Conservation (phyloP, 1,140 invertebrate genomes). For the Drosophila rufa region DNA sequence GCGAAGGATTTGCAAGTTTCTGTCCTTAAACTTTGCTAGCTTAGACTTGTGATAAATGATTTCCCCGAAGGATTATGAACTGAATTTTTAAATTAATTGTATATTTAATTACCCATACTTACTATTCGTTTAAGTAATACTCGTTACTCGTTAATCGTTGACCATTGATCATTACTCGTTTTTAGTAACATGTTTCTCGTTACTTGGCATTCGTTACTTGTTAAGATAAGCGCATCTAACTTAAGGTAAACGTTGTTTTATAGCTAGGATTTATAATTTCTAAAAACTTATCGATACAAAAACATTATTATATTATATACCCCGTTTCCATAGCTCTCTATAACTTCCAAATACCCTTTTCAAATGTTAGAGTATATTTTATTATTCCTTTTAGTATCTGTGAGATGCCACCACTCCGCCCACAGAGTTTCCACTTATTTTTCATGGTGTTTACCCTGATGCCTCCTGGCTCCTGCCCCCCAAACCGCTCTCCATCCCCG, state of each 20-base stretch:
- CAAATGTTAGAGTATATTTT: constrained; percentile 21
- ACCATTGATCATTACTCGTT: not conserved
- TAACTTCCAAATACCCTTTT: not conserved
- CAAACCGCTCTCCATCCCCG: not conserved
- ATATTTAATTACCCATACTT: not conserved
- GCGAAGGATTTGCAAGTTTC: constrained; percentile 5
- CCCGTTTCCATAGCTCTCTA: no score
- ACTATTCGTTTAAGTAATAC: not conserved
- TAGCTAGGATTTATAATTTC: no score
- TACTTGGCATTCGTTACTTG: no score
- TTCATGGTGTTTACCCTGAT: constrained; percentile 46
- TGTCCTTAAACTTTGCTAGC: not conserved
- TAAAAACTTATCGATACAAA: no score
- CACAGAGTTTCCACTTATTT: constrained; percentile 34
- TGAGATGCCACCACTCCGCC: constrained; percentile 8
- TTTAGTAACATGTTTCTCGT: not conserved
- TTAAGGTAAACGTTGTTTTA: no score
- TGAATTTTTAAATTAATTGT: constrained; percentile 5
- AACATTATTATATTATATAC: no score
- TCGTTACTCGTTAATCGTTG: not conserved
- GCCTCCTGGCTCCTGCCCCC: constrained; percentile 9
- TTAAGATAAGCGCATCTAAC: no score
- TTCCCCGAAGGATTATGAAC: not conserved
- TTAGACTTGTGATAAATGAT: constrained; percentile 2
- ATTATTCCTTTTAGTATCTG: constrained; percentile 43